Base-by-base conservation (phyloP, 1,140 invertebrate genomes). In the Zophobas morio region DNA sequence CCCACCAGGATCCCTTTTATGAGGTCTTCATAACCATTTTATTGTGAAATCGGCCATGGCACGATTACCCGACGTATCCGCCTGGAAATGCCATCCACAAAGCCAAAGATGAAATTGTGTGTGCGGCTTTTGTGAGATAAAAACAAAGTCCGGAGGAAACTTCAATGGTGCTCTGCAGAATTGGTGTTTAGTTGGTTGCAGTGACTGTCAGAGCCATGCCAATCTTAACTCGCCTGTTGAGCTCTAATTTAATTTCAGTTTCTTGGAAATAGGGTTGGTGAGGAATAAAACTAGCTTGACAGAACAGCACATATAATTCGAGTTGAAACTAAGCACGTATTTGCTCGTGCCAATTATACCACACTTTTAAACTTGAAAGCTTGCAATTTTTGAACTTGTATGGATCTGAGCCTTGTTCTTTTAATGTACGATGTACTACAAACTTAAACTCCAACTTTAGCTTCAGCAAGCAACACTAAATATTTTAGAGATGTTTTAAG, bases 211-310 rank as follows among this genome's bases (percentile, higher is more conserved):
- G 57, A 37, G 57, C 6, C 57, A 63, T 39, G n/a, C 57, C 57
- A 39, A 63, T 63, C 57, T 63, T 63, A 63, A 63, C 57, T 63
- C 57, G 57, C 57, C 57, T 63, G 57, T 63, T 63, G 57, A 63
- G 57, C 57, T 63, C 37, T 63, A 63, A 63, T 63, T 63, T 63
- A 63, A 63, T 63, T 63, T 63, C 57, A n/a, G 35, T 34, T 51
- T 51, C 49, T n/a, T 20, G 49, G 49, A 20, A 51, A 36, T 36
- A 63, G 6, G 57, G 57, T 63, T 66, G 6, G 39, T 42, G 37
- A 66, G n/a, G 39, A 42, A 46, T 37, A 66, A 66, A 66, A 66
- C 60, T 42, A 42, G 60, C 60, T 66, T 66, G 60, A 66, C 60
- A 37, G 39, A 66, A 66, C 37, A 66, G 57, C 37, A 66, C 60